Evolutionary conservation across 2,888 invertebrate genomes (phyloP), one percentile per base, ranked within the genome.

Genomic region (Octodonta nipae): DNA sequence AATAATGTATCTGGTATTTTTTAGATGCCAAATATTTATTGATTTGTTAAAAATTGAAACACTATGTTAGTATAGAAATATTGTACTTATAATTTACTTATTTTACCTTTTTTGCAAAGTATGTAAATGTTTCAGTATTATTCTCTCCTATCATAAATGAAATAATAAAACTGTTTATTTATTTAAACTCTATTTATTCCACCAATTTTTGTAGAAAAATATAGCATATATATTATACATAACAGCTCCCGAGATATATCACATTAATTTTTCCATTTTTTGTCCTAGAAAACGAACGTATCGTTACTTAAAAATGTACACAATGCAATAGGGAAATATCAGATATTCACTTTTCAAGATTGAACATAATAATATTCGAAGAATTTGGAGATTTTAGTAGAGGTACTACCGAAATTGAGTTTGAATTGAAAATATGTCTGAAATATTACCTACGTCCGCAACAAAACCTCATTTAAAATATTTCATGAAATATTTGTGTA

Each of bases 111-210:
- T 26, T 13, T 11, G 43, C 45, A 49, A 50, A 49, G 50, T 46
- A 50, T 51, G 49, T 55, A 54, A 54, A 55, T 54, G 51, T 56
- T 56, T 57, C 57, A 57, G 57, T 57, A 57, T 57, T 57, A 56
- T 50, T 48, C 46, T 45, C 52, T 52, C 47, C 49, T 52, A 52
- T 46, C 50, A 44, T 39, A 47, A 51, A 47, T 43, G 46, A 45
- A 41, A 39, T 45, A 46, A 42, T 40, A 35, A 48, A 45, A 43
- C 26, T 45, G 43, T 48, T 49, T 42, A 41, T 45, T 45, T 43
- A 45, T 42, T 45, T 40, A 26, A 30, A 15, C 10, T 26, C 14
- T 15, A 10, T 38, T 32, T 38, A 15, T 33, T 35, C 25, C 24
- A 14, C 12, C 24, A 12, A 3, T 6, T 12, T 26, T 12, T 12